phyloP scores from a whole-genome alignment of 2,888 invertebrate species.

The Stenichneumon culpator region DNA sequence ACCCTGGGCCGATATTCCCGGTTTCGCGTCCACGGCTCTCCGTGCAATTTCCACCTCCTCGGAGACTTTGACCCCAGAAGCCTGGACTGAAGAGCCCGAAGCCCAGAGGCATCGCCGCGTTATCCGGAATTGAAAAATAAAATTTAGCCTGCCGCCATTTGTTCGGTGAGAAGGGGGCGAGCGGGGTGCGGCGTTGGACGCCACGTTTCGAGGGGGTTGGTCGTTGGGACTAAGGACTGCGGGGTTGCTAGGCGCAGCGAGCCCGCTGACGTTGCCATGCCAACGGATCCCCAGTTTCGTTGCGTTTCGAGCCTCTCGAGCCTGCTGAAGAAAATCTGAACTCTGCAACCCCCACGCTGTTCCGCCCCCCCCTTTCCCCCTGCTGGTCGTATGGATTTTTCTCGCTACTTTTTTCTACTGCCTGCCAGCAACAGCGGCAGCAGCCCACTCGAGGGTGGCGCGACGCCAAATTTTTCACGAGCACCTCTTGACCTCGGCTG shows the following conservation, averaged over 20 bases:
- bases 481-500: slow-evolving; percentile 64
- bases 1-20: slow-evolving; percentile 18
- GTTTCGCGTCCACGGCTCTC: slow-evolving; percentile 12
- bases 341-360: slow-evolving; percentile 49
- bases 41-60: slow-evolving; percentile 30
- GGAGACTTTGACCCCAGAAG: slow-evolving; percentile 59
- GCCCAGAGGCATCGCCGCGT: slow-evolving; percentile 65
- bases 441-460: slow-evolving; percentile 80
- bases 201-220: slow-evolving; percentile 64
- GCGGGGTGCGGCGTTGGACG: slow-evolving; percentile 49
- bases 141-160: slow-evolving; percentile 80
- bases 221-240: slow-evolving; percentile 63
- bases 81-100: slow-evolving; percentile 70
- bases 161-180: slow-evolving; percentile 73
- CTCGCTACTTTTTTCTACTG: slow-evolving; percentile 56
- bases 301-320: slow-evolving; percentile 76
- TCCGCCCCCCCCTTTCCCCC: slow-evolving; percentile 66
- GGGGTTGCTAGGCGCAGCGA: slow-evolving; percentile 69
- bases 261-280: slow-evolving; percentile 75
- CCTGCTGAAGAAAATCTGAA: slow-evolving; percentile 40
- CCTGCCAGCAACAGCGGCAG: slow-evolving; percentile 63
- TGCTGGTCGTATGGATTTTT: slow-evolving; percentile 80
- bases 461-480: slow-evolving; percentile 82
- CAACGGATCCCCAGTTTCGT: slow-evolving; percentile 81
- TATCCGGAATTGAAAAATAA: slow-evolving; percentile 78